Conservation (phyloP, 2,888 invertebrate genomes). For the Lasioglossum calceatum region DNA sequence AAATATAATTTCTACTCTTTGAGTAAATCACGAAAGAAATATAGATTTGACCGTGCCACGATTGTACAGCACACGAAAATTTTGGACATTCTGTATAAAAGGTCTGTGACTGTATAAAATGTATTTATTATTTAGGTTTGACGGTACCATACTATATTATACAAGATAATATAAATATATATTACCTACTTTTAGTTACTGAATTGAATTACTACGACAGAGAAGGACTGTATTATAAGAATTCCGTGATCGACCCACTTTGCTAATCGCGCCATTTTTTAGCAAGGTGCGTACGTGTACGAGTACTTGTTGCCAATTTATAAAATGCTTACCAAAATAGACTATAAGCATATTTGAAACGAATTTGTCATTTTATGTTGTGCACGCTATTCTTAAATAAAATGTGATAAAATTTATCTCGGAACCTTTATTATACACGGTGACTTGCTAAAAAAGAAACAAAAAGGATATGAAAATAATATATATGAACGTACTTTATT, state of each 20-base stretch:
- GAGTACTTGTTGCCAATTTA: conserved; percentile 76
- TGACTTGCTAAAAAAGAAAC: not conserved
- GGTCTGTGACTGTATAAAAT: conserved; percentile 83
- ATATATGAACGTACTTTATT: not conserved
- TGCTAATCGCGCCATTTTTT: conserved; percentile 53
- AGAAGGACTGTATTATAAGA: conserved; percentile 76
- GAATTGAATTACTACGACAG: conserved; percentile 78
- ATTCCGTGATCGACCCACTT: conserved; percentile 57
- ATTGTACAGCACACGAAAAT: conserved; percentile 69
- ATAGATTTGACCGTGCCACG: conserved; percentile 37
- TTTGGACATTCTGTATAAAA: conserved; percentile 82
- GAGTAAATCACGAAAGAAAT: conserved; percentile 14
- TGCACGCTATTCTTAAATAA: conserved; percentile 53
- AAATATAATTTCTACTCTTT: conserved; percentile 22
- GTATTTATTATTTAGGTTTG: conserved; percentile 84
- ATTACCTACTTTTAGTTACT: conserved; percentile 81
- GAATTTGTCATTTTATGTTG: conserved; percentile 51
- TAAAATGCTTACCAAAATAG: conserved; percentile 61
- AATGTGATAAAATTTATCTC: conserved; percentile 33
- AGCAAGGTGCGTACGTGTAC: conserved; percentile 66
- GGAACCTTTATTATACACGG: conserved; percentile 22
- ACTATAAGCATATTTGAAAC: conserved; percentile 47
- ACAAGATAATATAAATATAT: conserved; percentile 74
- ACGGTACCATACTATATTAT: conserved; percentile 82
- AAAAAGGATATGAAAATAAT: not conserved